Percentiles rank a stretch among this genome's conserved stretches.
Evolutionary conservation across 2,113 vertebrate species (phyloP).

Genomic region (Eulemur rufifrons): DNA sequence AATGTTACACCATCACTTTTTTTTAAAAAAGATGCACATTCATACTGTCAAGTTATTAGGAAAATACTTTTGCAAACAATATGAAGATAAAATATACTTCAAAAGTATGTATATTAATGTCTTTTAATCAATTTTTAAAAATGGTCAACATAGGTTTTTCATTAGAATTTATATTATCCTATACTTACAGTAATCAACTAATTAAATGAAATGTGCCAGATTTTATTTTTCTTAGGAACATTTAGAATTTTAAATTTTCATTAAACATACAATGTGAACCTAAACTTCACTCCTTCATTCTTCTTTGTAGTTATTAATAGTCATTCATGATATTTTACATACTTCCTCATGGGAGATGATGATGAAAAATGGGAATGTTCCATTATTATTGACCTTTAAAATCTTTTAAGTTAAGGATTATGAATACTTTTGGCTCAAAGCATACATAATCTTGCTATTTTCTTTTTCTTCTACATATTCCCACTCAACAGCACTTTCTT

Average conservation of each 20-base stretch:
- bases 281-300: not conserved
- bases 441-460: constrained; percentile 49
- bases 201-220: not conserved
- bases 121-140: not conserved
- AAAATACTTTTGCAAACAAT: constrained; percentile 91
- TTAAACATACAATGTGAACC: not conserved
- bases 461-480: constrained; percentile 47
- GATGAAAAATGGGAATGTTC: not conserved
- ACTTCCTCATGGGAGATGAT: not conserved
- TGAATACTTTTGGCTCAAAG: constrained; percentile 46
- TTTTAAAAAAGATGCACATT: constrained; percentile 83
- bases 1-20: constrained; percentile 82
- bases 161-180: not conserved
- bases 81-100: constrained; percentile 91
- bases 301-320: not conserved
- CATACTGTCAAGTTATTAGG: constrained; percentile 87
- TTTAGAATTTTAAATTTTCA: not conserved
- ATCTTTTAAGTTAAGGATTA: constrained; percentile 18
- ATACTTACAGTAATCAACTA: not conserved
- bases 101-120: not conserved
- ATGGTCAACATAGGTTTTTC: not conserved
- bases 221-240: not conserved
- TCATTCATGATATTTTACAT: not conserved
- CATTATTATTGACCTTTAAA: constrained; percentile 57
- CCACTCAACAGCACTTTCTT: constrained; percentile 7